Percentiles rank a stretch among this genome's conserved stretches.
These are phyloP conservation scores for Centruroides vittatus DNA, from an alignment of 1,140 invertebrate genomes.

Conservation along the genomic window DNA sequence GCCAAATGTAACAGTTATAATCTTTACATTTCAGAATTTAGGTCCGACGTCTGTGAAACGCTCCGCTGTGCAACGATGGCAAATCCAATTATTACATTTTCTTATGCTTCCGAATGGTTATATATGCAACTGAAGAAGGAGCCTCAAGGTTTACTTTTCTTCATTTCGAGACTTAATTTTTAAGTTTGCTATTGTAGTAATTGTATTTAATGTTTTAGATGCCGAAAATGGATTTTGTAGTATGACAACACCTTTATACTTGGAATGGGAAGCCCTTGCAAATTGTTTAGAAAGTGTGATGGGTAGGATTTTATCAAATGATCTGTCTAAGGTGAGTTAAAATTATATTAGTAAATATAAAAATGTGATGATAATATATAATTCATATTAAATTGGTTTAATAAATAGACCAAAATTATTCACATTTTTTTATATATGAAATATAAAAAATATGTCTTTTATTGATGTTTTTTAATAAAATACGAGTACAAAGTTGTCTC, in stretches of 20 bases:
- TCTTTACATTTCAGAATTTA: not conserved
- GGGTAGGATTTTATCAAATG: conserved; percentile 49
- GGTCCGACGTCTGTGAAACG: not conserved
- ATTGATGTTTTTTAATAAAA: too few species aligned
- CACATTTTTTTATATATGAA: too few species aligned
- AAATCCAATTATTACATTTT: not conserved
- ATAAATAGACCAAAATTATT: too few species aligned
- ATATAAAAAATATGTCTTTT: too few species aligned
- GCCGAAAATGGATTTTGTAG: conserved; percentile 23
- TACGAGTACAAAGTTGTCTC: too few species aligned
- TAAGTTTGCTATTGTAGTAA: not conserved
- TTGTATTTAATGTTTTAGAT: not conserved
- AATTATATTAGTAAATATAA: too few species aligned
- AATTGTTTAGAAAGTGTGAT: conserved; percentile 56
- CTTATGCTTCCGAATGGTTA: not conserved
- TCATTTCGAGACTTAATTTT: too few species aligned
- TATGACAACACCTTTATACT: conserved; percentile 26
- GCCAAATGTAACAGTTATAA: too few species aligned
- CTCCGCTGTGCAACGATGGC: not conserved
- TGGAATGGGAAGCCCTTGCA: conserved; percentile 71
- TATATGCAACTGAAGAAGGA: not conserved
- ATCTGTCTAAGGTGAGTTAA: conserved; percentile 20
- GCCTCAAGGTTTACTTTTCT: not conserved
- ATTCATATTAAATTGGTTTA: too few species aligned
- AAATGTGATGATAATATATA: too few species aligned